phyloP scores from a whole-genome alignment of 2,888 invertebrate genomes.

The Pterobdella sp. region DNA sequence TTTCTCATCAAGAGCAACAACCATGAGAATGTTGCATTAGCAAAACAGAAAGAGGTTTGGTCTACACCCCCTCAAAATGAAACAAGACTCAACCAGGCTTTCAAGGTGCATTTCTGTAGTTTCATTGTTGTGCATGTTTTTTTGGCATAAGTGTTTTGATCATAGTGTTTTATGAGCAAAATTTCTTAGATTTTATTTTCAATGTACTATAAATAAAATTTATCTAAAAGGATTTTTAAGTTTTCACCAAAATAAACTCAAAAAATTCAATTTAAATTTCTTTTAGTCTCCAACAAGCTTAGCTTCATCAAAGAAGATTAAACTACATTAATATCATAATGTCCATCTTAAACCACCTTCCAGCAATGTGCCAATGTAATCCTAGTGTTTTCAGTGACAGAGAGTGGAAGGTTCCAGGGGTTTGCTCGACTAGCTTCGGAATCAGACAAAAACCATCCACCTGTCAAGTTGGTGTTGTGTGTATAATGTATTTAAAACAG shows the following conservation, averaged over 20 bases:
- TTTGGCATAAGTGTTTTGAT: no score
- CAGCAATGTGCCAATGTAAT: conserved; percentile 64
- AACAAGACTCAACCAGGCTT: conserved; percentile 87
- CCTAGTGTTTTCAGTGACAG: conserved; percentile 91
- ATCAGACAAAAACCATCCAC: conserved; percentile 76
- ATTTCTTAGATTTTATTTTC: no score
- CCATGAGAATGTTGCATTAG: conserved; percentile 85
- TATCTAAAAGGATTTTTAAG: no score
- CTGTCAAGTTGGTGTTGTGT: conserved; percentile 82
- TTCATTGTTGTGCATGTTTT: no score
- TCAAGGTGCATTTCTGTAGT: conserved; percentile 59
- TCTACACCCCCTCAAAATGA: conserved; percentile 95
- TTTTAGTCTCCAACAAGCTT: no score
- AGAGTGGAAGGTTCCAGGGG: conserved; percentile 78
- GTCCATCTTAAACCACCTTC: conserved; percentile 12
- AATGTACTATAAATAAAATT: no score
- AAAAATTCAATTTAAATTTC: no score
- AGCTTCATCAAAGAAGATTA: no score
- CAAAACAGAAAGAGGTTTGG: conserved; percentile 88
- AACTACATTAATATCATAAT: no score
- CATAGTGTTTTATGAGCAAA: no score
- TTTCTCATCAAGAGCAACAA: conserved; percentile 97
- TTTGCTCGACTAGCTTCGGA: conserved; percentile 83
- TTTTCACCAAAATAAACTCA: no score
- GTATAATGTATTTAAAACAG: conserved; percentile 91